Evolutionary conservation across 2,113 vertebrate species (phyloP).

Genomic region (Erythrocercus mccallii): DNA sequence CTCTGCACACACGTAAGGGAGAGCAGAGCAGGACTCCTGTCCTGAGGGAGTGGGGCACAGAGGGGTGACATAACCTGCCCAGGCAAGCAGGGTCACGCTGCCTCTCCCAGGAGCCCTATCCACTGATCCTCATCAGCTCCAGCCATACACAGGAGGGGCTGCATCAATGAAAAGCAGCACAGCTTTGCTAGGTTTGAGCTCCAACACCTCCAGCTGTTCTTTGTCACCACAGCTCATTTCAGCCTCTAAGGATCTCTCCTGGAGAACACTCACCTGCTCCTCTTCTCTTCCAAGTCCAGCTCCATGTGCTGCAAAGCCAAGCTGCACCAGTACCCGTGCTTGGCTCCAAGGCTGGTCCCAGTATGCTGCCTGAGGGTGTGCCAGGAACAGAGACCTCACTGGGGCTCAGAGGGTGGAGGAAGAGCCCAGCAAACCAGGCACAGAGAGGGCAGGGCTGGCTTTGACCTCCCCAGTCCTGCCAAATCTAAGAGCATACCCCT

Average conservation of each 20-base stretch:
- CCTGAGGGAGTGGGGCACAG: not conserved
- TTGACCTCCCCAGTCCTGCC: not conserved
- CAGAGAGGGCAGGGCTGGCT: not conserved
- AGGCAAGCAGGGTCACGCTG: not conserved
- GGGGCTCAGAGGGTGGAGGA: not conserved
- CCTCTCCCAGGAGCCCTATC: not conserved
- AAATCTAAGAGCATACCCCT: not conserved
- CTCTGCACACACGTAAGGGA: too few relatives aligned
- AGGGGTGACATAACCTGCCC: fast-evolving
- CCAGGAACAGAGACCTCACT: not conserved
- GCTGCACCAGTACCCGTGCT: fast-evolving
- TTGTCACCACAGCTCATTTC: not conserved
- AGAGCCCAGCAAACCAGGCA: not conserved
- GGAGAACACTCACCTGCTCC: not conserved
- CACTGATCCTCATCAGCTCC: not conserved
- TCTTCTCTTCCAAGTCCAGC: not conserved
- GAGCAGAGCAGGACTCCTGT: not conserved
- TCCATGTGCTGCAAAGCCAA: not conserved
- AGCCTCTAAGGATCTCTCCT: not conserved
- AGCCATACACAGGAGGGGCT: not conserved
- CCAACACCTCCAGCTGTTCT: not conserved
- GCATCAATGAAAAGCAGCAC: not conserved
- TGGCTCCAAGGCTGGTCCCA: not conserved
- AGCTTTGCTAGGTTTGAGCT: not conserved
- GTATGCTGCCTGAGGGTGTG: not conserved